A percentile compares a stretch with the other conserved stretches of the same genome.
These are phyloP conservation scores for Ascidia mentula DNA, from an alignment of 23 tunicate genomes.

Conservation along the genomic window DNA sequence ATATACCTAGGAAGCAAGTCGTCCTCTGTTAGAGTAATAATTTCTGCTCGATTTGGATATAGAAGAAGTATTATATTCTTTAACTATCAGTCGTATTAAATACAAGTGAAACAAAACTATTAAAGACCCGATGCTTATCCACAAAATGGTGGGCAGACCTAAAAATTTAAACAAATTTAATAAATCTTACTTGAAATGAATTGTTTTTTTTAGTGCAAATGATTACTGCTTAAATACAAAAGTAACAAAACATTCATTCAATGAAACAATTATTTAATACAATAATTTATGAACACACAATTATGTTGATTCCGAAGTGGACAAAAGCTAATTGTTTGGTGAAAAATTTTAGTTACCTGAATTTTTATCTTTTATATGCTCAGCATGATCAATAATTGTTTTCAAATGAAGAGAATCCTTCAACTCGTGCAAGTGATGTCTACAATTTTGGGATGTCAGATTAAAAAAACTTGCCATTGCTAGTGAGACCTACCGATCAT, in stretches of 20 bases:
- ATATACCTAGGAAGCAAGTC: slow-evolving; percentile 45
- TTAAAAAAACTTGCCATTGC: neutral
- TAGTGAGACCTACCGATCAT: slow-evolving; percentile 45
- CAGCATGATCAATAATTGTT: slow-evolving; percentile 43
- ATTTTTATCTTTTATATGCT: slow-evolving; percentile 59
- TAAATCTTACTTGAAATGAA: neutral
- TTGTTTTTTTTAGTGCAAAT: neutral
- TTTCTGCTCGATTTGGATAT: slow-evolving; percentile 16
- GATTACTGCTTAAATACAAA: too few relatives aligned
- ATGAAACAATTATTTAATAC: too few relatives aligned
- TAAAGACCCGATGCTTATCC: slow-evolving; percentile 80
- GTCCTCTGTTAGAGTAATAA: slow-evolving; percentile 52
- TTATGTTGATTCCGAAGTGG: too few relatives aligned
- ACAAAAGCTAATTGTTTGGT: neutral
- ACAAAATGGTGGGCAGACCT: slow-evolving; percentile 84
- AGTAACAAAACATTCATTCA: too few relatives aligned
- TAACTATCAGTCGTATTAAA: slow-evolving; percentile 65
- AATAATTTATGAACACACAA: neutral
- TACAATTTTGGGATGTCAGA: neutral
- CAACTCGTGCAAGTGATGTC: slow-evolving; percentile 59
- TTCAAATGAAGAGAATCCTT: slow-evolving; percentile 73
- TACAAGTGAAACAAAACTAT: slow-evolving; percentile 75
- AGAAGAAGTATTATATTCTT: slow-evolving; percentile 58
- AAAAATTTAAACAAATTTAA: neutral
- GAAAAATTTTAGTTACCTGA: slow-evolving; percentile 2